These are phyloP conservation scores for Drosophila cardini DNA, from an alignment of 1,140 invertebrate species.

Conservation along the genomic window DNA sequence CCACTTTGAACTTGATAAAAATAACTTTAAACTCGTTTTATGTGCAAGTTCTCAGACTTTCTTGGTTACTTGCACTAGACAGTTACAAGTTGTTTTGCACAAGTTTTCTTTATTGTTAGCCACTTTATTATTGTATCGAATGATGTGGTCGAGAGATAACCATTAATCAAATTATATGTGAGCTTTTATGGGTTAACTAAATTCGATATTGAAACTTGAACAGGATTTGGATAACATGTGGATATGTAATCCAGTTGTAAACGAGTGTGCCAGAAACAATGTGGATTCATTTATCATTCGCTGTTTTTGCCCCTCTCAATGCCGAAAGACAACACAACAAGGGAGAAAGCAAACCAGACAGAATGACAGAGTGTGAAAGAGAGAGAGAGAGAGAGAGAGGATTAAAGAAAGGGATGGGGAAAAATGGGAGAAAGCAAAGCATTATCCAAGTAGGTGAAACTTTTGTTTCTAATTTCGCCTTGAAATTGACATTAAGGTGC, in stretches of 20 bases:
- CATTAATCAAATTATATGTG: conserved; percentile 9
- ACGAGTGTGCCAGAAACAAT: conserved; percentile 28
- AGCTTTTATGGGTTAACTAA: conserved; percentile 11
- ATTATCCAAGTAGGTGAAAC: conserved; percentile 26
- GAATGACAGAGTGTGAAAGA: neutral
- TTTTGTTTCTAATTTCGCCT: conserved; percentile 35
- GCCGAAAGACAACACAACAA: neutral
- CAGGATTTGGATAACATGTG: conserved; percentile 13
- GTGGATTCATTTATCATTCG: conserved; percentile 44
- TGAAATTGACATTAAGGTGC: conserved; percentile 43
- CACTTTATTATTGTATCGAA: neutral
- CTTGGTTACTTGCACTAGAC: neutral
- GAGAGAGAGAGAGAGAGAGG: neutral
- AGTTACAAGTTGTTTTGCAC: neutral
- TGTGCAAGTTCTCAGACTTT: neutral
- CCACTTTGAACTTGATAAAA: neutral
- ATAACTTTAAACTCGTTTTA: neutral
- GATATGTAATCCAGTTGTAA: conserved; percentile 35
- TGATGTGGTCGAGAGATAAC: neutral
- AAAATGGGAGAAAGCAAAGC: conserved; percentile 8
- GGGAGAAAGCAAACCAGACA: neutral
- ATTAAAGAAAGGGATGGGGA: neutral
- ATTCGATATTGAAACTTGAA: conserved; percentile 8
- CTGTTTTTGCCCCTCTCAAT: neutral
- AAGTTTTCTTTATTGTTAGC: neutral